Evolutionary conservation across 1,140 invertebrate genomes (phyloP).

Genomic region (Prorops nasuta): DNA sequence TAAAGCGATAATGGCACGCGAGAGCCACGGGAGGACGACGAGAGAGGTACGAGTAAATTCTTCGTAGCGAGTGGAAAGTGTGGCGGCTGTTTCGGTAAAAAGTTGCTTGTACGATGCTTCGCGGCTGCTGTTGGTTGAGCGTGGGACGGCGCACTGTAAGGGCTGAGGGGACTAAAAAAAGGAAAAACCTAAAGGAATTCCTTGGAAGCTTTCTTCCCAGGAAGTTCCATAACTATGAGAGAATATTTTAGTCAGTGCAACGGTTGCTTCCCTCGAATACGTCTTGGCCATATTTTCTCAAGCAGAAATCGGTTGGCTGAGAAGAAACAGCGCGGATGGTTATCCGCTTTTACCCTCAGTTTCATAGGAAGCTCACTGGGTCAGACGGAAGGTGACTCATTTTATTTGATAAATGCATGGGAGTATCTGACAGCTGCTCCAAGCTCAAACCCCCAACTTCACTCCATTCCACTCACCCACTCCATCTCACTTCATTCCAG

Average conservation of each 20-base stretch:
- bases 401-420: conserved; percentile 22
- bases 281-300: background rate
- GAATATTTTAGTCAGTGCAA: conserved; percentile 14
- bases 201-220: conserved; percentile 2
- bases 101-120: too few species aligned
- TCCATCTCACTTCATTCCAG: background rate
- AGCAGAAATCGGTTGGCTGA: too few species aligned
- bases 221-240: conserved; percentile 13
- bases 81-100: too few species aligned
- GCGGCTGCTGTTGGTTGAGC: too few species aligned
- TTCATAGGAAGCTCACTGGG: background rate
- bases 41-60: too few species aligned
- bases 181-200: background rate
- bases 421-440: conserved; percentile 15
- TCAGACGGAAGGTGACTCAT: too few species aligned
- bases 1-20: too few species aligned
- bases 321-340: conserved; percentile 12
- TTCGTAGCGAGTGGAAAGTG: too few species aligned
- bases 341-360: too few species aligned
- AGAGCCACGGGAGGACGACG: too few species aligned
- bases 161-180: background rate
- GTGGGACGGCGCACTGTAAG: too few species aligned
- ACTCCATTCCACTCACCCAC: background rate
- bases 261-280: background rate
- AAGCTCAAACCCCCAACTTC: background rate